These are phyloP conservation scores for Vimba vimba DNA, from an alignment of 2,113 vertebrate species.

Conservation along the genomic window DNA sequence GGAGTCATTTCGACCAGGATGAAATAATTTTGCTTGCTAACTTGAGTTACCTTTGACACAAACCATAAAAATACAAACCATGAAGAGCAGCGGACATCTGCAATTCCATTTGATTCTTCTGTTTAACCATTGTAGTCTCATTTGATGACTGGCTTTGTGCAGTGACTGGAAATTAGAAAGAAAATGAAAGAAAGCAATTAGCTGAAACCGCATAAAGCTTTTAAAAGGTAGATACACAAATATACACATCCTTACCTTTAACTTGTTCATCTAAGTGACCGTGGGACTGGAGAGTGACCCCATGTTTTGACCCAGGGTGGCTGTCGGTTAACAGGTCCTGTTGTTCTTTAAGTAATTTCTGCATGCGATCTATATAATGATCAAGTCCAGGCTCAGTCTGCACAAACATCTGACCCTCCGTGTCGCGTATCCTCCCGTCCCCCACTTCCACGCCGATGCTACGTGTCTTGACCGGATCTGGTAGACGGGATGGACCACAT, in stretches of 20 bases:
- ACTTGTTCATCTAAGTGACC: conserved; percentile 67
- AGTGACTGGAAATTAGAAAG: conserved; percentile 8
- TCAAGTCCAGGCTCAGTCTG: conserved; percentile 81
- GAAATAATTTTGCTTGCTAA: background rate
- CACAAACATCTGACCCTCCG: conserved; percentile 43
- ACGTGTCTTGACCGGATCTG: conserved; percentile 78
- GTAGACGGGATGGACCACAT: conserved; percentile 83
- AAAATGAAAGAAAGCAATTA: conserved; percentile 7
- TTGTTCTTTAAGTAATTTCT: conserved; percentile 87
- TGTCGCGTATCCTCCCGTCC: conserved; percentile 75
- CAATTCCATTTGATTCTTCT: conserved; percentile 80
- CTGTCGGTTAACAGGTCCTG: conserved; percentile 86
- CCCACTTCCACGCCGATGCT: conserved; percentile 89
- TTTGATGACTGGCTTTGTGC: conserved; percentile 52
- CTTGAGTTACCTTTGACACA: background rate
- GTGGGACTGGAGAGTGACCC: conserved; percentile 78
- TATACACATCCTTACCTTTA: conserved; percentile 59
- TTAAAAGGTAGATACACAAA: background rate
- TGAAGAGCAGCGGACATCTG: conserved; percentile 61
- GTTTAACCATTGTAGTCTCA: conserved; percentile 63
- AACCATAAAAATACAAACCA: conserved; percentile 74
- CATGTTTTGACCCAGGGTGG: conserved; percentile 75
- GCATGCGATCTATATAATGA: conserved; percentile 89
- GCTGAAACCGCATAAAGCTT: background rate
- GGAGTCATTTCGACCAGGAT: background rate